A percentile compares a stretch with the other conserved stretches of the same genome.
These are phyloP conservation scores for Austrolebias charrua DNA, from an alignment of 2,797 vertebrate genomes.

Conservation along the genomic window DNA sequence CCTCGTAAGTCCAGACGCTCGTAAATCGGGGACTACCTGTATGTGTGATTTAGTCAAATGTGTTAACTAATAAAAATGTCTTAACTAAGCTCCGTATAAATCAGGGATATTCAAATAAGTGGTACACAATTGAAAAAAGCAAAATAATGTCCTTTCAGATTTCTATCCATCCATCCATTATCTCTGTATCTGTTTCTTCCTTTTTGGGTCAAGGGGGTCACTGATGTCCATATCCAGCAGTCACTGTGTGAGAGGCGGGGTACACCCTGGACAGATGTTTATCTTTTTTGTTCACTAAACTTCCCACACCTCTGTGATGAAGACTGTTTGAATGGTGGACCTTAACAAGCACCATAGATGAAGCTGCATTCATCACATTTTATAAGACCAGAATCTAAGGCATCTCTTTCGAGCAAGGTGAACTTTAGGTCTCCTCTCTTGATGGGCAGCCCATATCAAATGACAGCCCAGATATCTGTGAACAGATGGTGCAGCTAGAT, in stretches of 20 bases:
- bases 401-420: conserved; percentile 73
- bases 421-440: conserved; percentile 69
- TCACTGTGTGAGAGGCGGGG: too few relatives aligned
- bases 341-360: conserved; percentile 57
- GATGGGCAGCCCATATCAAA: conserved; percentile 70
- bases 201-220: too few relatives aligned
- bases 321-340: conserved; percentile 41
- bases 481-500: conserved; percentile 72
- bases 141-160: too few relatives aligned
- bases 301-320: conserved; percentile 27
- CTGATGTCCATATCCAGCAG: too few relatives aligned
- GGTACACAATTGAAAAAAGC: too few relatives aligned
- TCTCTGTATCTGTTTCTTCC: too few relatives aligned
- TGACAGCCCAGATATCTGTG: conserved; percentile 67
- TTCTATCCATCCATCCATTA: neutral
- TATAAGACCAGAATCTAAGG: conserved; percentile 61
- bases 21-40: too few relatives aligned
- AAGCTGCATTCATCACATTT: conserved; percentile 72
- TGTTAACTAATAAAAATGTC: too few relatives aligned
- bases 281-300: conserved; percentile 32
- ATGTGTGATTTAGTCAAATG: too few relatives aligned
- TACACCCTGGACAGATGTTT: conserved; percentile 9
- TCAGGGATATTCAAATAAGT: too few relatives aligned
- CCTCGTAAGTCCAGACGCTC: too few relatives aligned
- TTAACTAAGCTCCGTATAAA: too few relatives aligned